Evolutionary conservation across 2,888 invertebrate species (phyloP), one percentile per base, ranked within the genome.

Genomic region (Apotomis betuletana): DNA sequence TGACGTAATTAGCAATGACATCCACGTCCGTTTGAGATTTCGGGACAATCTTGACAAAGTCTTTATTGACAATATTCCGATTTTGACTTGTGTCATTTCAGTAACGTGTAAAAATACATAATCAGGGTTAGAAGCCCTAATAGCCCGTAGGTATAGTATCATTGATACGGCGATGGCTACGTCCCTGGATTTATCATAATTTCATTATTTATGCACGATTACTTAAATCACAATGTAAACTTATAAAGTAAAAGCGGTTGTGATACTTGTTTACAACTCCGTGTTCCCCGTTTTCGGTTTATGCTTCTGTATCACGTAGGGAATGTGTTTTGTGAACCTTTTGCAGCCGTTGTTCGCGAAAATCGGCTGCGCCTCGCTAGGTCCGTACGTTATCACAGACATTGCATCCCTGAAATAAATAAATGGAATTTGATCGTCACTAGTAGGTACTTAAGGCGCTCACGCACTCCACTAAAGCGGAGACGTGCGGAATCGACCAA

Each of bases 301-400:
- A 81, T 90, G 79, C 76, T 92, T 93, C 74, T 90, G 85, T 89
- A 93, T 87, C 52, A 93, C 81, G 77, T 91, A 93, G 54, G 93
- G 95, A 73, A 96, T 96, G 92, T 98, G 98, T 83, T 96, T 96
- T 74, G 96, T 95, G 54, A 99, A 95, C 78, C 97, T 94, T 88
- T 99, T 99, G 88, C 99, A 99, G 3, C 99, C 99, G 67, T 96
- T 95, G 76, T 94, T 96, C 3, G 98, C 96, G 87, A 96, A 99
- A 69, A 97, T 87, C 1, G 94, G 91, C 80, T 95, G 94, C n/a
- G 95, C 91, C 72, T 96, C 95, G 3, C 96, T 96, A 0, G 97
- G 97, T 44, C 96, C 96, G 87, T 96, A 97, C 44, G 95, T 94
- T 68, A 97, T 91, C 73, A 95, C 94, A 69, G 95, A 94, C 75